Base-by-base conservation (phyloP, 30 jellyfish, hydroid and myxozoan species). In the Cassiopea andromeda region DNA sequence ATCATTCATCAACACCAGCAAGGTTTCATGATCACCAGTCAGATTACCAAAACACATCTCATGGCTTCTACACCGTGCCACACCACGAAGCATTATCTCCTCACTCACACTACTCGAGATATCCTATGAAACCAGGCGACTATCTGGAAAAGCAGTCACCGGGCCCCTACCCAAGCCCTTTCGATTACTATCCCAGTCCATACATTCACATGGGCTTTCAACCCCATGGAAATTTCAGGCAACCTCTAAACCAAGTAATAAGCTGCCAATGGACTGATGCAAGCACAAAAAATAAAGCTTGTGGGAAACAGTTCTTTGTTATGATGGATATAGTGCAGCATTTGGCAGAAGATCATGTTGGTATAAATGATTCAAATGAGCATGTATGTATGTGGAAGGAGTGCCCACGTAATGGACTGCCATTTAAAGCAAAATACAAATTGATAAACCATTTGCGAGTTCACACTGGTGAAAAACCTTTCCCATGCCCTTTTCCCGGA, bases 311-410 rank as follows among this genome's bases (percentile, higher is more conserved):
- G 68, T 96, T 96, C 74, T 96, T 96, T 77, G 98, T 96, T 38
- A 96, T 96, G 99, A 96, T 96, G 99, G 99, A 96, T 87, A 89
- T 96, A 3, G 99, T 96, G 58, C 99, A 96, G 79, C 99, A 96
- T 89, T 74, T 96, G 72, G 98, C 99, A 19, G 99, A 96, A 85
- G 99, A 96, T 75, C 99, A 96, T 79, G 99, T 96, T 70, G 99
- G 99, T 9, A 83, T 92, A 18, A 96, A 96, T 74, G 98, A 96
- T 74, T 91, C 99, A 8, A 90, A 97, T 60, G 99, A 96, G 75
- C 99, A 96, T 78, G 77, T 96, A 38, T 96, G 99, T 69, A 93
- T 89, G 89, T 96, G 99, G 99, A 96, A 96, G 75, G 99, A 96
- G 68, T 96, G 99, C 78, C 98, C 98, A 7, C 59, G 99, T 84